Base-by-base conservation (phyloP, 2,888 invertebrate species). In the Drosophila multiciliata region DNA sequence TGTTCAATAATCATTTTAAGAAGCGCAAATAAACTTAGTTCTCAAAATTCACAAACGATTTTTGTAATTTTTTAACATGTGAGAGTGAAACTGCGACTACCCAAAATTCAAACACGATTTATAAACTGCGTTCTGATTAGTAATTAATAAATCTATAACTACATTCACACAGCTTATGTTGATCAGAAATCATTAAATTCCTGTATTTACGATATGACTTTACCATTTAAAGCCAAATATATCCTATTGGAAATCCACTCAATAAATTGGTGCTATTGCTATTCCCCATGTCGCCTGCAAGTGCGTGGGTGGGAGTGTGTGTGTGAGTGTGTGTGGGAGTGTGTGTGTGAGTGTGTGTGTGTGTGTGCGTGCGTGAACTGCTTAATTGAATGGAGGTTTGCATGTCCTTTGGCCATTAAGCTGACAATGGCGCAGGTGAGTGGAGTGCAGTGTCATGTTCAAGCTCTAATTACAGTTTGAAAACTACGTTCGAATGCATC, bases 351-450 rank as follows among this genome's bases (percentile, higher is more conserved):
- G 38, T 20, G 11, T 48, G n/a, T n/a, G n/a, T 20, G n/a, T 33
- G 48, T 49, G 53, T 58, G 55, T 42, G 26, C 17, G 40, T 50
- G 52, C 48, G 62, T 71, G 64, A 72, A 76, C 42, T 48, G 35
- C 57, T 62, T 74, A 89, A 89, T 83, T 77, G 82, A 66, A 83
- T 62, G 53, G 63, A 48, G 65, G 60, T 66, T 83, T 55, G 67
- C 83, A 70, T 83, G 89, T 74, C 78, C 77, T 40, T 57, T 68
- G 68, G 50, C 55, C 69, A 84, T 84, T 84, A 83, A 69, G 63
- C 54, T 59, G 64, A 78, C 78, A 81, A 60, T 45, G 29, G 32
- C n/a, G 57, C 57, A 50, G 35, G 11, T 29, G 52, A 57, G 52
- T 42, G 45, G 42, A 58, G 45, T 66, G 59, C 66, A 79, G 35